Evolutionary conservation across 2,113 vertebrate species (phyloP).

Genomic region (Pterocles burchelli): DNA sequence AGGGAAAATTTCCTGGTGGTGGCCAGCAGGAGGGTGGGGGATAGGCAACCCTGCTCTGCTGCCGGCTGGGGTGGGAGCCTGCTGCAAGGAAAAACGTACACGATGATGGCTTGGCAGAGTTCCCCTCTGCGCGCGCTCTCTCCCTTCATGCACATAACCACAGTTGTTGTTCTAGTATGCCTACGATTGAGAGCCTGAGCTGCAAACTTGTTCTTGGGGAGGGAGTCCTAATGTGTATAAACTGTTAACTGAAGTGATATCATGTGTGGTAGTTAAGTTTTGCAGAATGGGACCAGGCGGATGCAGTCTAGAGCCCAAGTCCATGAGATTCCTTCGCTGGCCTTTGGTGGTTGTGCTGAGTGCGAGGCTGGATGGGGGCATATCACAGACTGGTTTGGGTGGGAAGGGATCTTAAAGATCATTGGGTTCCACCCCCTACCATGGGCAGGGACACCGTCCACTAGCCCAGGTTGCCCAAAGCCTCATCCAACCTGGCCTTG

Average conservation of each 20-base stretch:
- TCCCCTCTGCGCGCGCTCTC: fast-evolving
- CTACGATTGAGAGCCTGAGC: fast-evolving
- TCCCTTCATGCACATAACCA: fast-evolving
- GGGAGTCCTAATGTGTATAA: not conserved
- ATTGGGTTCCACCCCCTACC: too few species aligned
- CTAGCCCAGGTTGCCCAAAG: too few species aligned
- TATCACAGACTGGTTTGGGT: too few species aligned
- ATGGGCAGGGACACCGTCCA: too few species aligned
- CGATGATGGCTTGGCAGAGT: not conserved
- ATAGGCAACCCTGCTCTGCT: not conserved
- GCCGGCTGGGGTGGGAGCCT: not conserved
- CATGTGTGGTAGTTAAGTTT: not conserved
- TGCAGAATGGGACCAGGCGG: not conserved
- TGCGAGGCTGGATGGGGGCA: too few species aligned
- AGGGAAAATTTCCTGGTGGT: fast-evolving
- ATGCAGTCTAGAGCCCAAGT: not conserved
- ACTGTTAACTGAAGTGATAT: not conserved
- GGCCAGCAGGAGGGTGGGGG: not conserved
- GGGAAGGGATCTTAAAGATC: too few species aligned
- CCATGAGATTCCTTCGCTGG: not conserved
- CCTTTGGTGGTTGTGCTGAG: not conserved
- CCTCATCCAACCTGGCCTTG: too few species aligned
- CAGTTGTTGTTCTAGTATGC: fast-evolving
- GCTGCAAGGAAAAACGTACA: not conserved
- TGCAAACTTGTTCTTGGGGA: not conserved